These are phyloP conservation scores for Orchesellides sinensis DNA, from an alignment of 2,888 invertebrate species.

Conservation along the genomic window DNA sequence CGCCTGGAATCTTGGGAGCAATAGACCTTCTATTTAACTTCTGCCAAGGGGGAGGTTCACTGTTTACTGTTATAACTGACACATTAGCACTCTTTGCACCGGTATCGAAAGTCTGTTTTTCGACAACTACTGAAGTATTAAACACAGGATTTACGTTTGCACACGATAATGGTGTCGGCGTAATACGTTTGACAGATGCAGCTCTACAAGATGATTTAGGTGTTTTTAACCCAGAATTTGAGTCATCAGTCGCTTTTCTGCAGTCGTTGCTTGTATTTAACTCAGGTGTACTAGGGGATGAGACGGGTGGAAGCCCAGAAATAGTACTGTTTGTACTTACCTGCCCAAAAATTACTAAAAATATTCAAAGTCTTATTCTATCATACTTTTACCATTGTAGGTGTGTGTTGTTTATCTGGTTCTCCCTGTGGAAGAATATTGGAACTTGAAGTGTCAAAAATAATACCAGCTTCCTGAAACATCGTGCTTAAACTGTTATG, in stretches of 20 bases:
- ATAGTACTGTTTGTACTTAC: no score
- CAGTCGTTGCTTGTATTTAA: no score
- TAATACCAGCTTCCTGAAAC: constrained; percentile 62
- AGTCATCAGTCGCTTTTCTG: no score
- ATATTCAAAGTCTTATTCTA: neutral
- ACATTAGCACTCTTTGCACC: constrained; percentile 25
- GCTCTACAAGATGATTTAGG: constrained; percentile 6
- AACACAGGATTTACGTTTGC: constrained; percentile 43
- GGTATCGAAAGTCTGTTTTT: constrained; percentile 28
- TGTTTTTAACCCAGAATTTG: neutral
- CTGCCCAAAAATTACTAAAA: no score
- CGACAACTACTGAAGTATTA: constrained; percentile 34
- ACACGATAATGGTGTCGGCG: constrained; percentile 37
- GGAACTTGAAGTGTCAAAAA: constrained; percentile 15
- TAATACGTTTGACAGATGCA: constrained; percentile 45
- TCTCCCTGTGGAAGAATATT: neutral
- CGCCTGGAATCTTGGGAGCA: constrained; percentile 49
- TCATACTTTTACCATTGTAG: neutral
- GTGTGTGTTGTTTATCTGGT: neutral
- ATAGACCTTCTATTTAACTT: constrained; percentile 50
- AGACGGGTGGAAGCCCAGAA: no score
- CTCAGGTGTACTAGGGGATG: no score
- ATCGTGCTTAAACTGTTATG: constrained; percentile 59
- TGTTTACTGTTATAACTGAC: constrained; percentile 15
- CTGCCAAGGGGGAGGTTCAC: constrained; percentile 34